Conservation (phyloP, 1,140 invertebrate genomes). For the Agrilus planipennis region DNA sequence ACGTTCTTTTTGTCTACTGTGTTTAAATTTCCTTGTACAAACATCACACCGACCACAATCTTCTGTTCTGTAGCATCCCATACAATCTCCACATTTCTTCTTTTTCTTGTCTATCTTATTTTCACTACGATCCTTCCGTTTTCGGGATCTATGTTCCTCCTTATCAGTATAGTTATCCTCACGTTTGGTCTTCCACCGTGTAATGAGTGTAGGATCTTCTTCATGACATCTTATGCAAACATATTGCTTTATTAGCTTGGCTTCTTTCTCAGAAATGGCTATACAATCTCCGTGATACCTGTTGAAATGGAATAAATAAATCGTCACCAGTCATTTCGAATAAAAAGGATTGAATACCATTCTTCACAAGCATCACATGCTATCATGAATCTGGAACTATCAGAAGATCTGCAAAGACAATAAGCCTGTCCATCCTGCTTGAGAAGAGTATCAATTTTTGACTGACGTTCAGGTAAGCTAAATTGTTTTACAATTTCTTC, state of each 20-base stretch:
- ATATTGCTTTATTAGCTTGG: slow-evolving; percentile 87
- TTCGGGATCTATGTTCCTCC: slow-evolving; percentile 38
- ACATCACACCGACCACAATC: slow-evolving; percentile 81
- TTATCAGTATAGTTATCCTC: slow-evolving; percentile 30
- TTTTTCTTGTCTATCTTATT: slow-evolving; percentile 30
- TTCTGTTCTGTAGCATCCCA: slow-evolving; percentile 63
- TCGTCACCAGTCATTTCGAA: background rate
- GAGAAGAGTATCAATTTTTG: slow-evolving; percentile 78
- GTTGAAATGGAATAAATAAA: slow-evolving; percentile 2
- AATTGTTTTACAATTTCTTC: slow-evolving; percentile 85
- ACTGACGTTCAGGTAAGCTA: slow-evolving; percentile 78
- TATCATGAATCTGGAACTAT: slow-evolving; percentile 93
- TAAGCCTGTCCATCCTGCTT: slow-evolving; percentile 84
- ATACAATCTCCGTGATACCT: slow-evolving; percentile 93
- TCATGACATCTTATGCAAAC: slow-evolving; percentile 78
- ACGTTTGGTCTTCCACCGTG: slow-evolving; percentile 62
- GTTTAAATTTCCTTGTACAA: slow-evolving; percentile 68
- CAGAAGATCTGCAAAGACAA: slow-evolving; percentile 87
- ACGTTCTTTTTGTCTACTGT: slow-evolving; percentile 56
- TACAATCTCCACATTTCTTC: slow-evolving; percentile 69
- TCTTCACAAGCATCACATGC: slow-evolving; percentile 95
- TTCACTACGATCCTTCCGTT: slow-evolving; percentile 35
- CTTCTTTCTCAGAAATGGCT: slow-evolving; percentile 84
- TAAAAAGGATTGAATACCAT: slow-evolving; percentile 45
- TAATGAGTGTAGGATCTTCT: slow-evolving; percentile 70